Evolutionary conservation across 1,140 invertebrate genomes (phyloP).

Genomic region (honey bee (Apis mellifera)): DNA sequence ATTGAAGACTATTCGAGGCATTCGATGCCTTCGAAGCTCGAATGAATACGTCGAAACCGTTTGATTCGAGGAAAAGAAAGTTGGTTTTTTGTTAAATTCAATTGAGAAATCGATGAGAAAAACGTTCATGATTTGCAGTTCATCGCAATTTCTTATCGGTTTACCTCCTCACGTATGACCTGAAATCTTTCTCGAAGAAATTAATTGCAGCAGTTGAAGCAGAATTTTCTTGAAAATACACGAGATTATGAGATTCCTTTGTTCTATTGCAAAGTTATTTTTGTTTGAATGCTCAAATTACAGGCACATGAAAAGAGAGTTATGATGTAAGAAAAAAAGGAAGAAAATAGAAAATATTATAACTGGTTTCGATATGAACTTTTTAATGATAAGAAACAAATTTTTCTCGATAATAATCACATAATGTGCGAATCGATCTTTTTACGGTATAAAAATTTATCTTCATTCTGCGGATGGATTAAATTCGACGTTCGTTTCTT

Average conservation of each 20-base stretch:
- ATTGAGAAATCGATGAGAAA: conserved; percentile 13
- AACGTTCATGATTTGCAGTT: neutral
- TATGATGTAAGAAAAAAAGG: too few relatives aligned
- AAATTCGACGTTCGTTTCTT: neutral
- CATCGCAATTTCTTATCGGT: neutral
- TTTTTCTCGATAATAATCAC: conserved; percentile 23
- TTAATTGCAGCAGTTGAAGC: neutral
- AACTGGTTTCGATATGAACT: neutral
- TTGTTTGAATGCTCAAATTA: too few relatives aligned
- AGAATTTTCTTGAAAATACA: neutral
- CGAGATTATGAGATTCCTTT: neutral
- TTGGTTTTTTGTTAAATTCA: neutral
- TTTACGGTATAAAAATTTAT: conserved; percentile 20
- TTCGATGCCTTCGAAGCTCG: neutral
- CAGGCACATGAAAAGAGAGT: neutral
- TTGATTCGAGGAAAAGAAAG: neutral
- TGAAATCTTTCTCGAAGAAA: neutral
- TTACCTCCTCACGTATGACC: neutral
- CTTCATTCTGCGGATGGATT: neutral
- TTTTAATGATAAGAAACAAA: conserved; percentile 5
- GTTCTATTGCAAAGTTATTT: neutral
- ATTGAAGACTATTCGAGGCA: neutral
- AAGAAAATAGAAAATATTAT: neutral
- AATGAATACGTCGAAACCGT: neutral
- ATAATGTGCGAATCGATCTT: neutral